Evolutionary conservation across 2,888 invertebrate genomes (phyloP).

Genomic region (Tubulanus polymorphus): DNA sequence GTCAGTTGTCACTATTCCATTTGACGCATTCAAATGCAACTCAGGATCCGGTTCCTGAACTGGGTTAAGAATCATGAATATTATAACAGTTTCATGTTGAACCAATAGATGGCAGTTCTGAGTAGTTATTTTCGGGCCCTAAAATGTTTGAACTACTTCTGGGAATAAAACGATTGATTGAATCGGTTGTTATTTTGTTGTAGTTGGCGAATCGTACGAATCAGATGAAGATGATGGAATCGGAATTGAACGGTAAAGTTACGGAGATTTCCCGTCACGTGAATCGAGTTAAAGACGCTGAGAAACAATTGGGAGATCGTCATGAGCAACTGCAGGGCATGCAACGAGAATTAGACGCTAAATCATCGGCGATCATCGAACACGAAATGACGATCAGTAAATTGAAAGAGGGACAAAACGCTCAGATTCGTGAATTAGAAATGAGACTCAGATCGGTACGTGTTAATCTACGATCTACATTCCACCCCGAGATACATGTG

Average conservation of each 20-base stretch:
- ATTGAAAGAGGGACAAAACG: slow-evolving; percentile 27
- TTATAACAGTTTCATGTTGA: too few species aligned
- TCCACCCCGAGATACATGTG: too few species aligned
- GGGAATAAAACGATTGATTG: too few species aligned
- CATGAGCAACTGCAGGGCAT: slow-evolving; percentile 19
- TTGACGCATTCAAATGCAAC: too few species aligned
- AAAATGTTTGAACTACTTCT: too few species aligned
- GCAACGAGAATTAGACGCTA: slow-evolving; percentile 26
- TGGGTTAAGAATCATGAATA: too few species aligned
- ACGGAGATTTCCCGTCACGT: slow-evolving; percentile 29
- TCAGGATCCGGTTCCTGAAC: too few species aligned
- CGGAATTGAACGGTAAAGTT: slow-evolving; percentile 35
- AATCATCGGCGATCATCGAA: slow-evolving; percentile 16
- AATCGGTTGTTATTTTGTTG: slow-evolving; percentile 3
- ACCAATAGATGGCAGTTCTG: too few species aligned
- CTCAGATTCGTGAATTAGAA: slow-evolving; percentile 36
- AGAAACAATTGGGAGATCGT: slow-evolving; percentile 25
- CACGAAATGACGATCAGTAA: slow-evolving; percentile 22
- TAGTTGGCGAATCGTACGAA: slow-evolving; percentile 35
- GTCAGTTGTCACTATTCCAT: too few species aligned
- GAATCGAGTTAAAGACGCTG: slow-evolving; percentile 26
- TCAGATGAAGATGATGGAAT: slow-evolving; percentile 28
- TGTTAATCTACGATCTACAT: too few species aligned
- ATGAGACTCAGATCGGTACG: slow-evolving; percentile 41
- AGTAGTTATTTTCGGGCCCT: too few species aligned